Evolutionary conservation across 2,797 vertebrate species (phyloP).

Genomic region (Tamandua tetradactyla): DNA sequence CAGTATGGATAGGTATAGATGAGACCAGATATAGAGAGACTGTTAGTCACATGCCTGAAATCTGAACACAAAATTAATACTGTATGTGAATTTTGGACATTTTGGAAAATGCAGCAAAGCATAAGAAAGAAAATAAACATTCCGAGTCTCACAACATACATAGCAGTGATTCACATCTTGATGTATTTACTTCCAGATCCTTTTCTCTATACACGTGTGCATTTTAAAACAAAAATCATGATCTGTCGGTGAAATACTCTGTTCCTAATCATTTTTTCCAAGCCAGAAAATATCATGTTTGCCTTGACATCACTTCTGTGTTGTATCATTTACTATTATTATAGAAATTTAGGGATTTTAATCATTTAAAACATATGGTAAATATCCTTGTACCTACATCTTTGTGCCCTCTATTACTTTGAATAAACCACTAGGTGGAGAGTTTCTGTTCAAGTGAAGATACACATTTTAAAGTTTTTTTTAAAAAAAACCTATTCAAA

Average conservation of each 20-base stretch:
- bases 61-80: not conserved
- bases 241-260: not conserved
- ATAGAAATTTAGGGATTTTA: not conserved
- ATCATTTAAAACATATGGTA: not conserved
- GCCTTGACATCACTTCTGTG: not conserved
- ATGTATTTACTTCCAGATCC: not conserved
- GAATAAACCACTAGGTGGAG: not conserved
- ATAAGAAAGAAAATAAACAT: not conserved
- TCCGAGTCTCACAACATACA: not conserved
- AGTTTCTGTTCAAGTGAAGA: not conserved
- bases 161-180: not conserved
- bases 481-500: not conserved
- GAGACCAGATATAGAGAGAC: not conserved
- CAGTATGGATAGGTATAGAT: not conserved
- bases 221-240: conserved; percentile 15
- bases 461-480: not conserved
- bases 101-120: not conserved
- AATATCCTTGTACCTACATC: not conserved
- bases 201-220: not conserved
- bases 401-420: not conserved
- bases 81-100: not conserved
- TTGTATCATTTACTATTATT: not conserved
- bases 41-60: not conserved
- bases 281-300: not conserved
- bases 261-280: not conserved